phyloP scores from a whole-genome alignment of 2,113 vertebrate species.

The Paraplagusia blochii region DNA sequence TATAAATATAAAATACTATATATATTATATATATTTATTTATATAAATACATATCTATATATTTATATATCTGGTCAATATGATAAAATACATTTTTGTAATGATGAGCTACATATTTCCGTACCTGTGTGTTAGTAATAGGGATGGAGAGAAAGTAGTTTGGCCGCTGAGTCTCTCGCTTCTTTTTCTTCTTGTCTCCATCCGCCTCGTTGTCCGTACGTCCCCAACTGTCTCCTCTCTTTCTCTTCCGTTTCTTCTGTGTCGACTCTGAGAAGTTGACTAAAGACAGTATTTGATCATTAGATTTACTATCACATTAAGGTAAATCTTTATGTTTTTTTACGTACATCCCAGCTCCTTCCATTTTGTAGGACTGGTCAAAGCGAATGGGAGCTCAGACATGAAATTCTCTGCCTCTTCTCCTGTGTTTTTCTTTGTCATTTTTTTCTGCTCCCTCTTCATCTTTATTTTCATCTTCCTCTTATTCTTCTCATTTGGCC shows the following conservation, averaged over 20 bases:
- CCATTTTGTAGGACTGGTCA: conserved; percentile 76
- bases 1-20: no score
- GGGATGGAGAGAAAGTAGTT: conserved; percentile 96
- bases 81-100: not conserved
- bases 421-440: conserved; percentile 37
- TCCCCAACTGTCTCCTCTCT: conserved; percentile 64
- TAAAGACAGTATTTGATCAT: conserved; percentile 42
- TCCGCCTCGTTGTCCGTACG: conserved; percentile 75
- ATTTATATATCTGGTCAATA: no score
- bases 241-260: conserved; percentile 77
- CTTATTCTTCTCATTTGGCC: conserved; percentile 46
- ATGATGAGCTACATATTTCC: not conserved
- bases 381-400: conserved; percentile 82
- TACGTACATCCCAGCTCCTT: conserved; percentile 70
- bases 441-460: conserved; percentile 45
- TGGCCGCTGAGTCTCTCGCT: conserved; percentile 73
- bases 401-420: conserved; percentile 55
- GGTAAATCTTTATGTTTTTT: not conserved
- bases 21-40: no score
- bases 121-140: conserved; percentile 62
- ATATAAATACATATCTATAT: no score
- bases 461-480: conserved; percentile 54
- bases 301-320: accelerated
- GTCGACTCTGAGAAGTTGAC: conserved; percentile 64
- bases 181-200: conserved; percentile 80